Evolutionary conservation across 2,797 vertebrate species (phyloP).

Genomic region (Pseudochromis fuscus): DNA sequence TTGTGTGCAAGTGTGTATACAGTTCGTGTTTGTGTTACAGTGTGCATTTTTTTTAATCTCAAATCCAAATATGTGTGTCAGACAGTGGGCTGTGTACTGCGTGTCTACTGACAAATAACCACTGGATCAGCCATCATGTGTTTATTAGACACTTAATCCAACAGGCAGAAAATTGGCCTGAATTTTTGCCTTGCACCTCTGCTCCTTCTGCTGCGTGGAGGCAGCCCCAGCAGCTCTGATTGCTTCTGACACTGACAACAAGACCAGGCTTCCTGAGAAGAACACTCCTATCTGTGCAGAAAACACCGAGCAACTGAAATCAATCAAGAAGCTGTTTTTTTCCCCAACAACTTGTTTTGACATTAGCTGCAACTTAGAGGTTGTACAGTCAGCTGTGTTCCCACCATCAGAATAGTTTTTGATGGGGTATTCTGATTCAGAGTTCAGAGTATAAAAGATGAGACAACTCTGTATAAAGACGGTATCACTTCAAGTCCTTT

Average conservation of each 20-base stretch:
- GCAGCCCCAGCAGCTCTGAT: constrained; percentile 69
- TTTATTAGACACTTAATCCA: constrained; percentile 74
- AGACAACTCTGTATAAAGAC: constrained; percentile 13
- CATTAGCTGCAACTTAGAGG: constrained; percentile 20
- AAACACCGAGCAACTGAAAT: constrained; percentile 55
- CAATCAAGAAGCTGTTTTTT: constrained; percentile 41
- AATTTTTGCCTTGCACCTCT: constrained; percentile 68
- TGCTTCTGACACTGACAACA: constrained; percentile 82
- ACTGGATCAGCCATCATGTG: constrained; percentile 55
- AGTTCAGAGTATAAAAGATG: background rate
- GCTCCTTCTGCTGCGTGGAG: constrained; percentile 60
- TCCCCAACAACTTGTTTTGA: constrained; percentile 2
- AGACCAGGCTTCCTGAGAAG: constrained; percentile 71
- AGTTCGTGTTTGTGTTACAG: constrained; percentile 12
- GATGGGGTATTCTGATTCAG: constrained; percentile 4
- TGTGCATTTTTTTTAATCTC: constrained; percentile 18
- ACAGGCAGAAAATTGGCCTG: constrained; percentile 76
- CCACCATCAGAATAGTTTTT: background rate
- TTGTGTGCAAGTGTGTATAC: background rate
- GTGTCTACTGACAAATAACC: constrained; percentile 64
- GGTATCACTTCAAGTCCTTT: constrained; percentile 1
- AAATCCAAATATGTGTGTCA: constrained; percentile 44
- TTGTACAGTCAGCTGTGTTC: constrained; percentile 5
- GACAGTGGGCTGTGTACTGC: constrained; percentile 12
- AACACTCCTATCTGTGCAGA: constrained; percentile 45